Evolutionary conservation across 1,140 invertebrate genomes (phyloP).

Genomic region (Littorina saxatilis): DNA sequence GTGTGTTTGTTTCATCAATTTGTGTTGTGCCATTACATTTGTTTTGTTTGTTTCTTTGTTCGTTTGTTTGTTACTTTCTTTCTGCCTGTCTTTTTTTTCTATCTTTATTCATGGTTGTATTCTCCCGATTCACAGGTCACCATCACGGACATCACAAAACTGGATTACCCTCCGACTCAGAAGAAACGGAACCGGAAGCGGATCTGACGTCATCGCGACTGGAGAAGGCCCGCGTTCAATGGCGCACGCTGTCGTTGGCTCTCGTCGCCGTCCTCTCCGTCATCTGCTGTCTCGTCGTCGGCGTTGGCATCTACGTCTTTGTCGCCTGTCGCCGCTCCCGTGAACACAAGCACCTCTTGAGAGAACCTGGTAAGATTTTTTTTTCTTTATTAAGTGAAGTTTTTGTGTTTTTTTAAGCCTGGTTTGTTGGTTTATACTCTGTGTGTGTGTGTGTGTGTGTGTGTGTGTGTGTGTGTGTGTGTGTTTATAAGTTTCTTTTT

Average conservation of each 20-base stretch:
- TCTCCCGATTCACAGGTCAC: too few relatives aligned
- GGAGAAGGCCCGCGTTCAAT: not conserved
- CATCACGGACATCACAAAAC: too few relatives aligned
- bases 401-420: too few relatives aligned
- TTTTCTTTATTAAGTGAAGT: too few relatives aligned
- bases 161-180: too few relatives aligned
- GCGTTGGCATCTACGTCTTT: slow-evolving; percentile 24
- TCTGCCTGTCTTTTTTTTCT: too few relatives aligned
- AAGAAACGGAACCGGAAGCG: too few relatives aligned
- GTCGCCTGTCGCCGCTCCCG: not conserved
- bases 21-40: too few relatives aligned
- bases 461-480: slow-evolving; percentile 2
- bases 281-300: slow-evolving; percentile 10
- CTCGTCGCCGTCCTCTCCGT: slow-evolving; percentile 30
- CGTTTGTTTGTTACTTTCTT: too few relatives aligned
- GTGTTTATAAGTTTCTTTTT: not conserved
- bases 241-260: slow-evolving; percentile 17
- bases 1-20: too few relatives aligned
- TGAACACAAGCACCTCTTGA: not conserved
- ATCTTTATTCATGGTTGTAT: too few relatives aligned
- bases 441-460: not conserved
- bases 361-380: slow-evolving; percentile 12
- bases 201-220: not conserved
- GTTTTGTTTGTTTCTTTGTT: too few relatives aligned
- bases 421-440: not conserved